Percentiles rank a stretch among this genome's conserved stretches.
Conservation (phyloP, 2,797 vertebrate species). For the Pelochelys cantorii region DNA sequence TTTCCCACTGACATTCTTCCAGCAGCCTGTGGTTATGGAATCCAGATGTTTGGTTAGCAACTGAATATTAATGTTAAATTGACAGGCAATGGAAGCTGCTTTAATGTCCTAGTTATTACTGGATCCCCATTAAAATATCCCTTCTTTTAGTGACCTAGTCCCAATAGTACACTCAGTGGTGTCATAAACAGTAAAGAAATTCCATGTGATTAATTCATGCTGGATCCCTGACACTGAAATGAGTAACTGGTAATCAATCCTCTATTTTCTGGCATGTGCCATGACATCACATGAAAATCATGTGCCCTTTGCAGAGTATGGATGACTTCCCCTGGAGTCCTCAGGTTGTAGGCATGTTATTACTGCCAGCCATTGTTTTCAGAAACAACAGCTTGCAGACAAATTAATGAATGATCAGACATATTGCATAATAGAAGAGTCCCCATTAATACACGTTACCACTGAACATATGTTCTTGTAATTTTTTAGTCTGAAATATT, state of each 20-base stretch:
- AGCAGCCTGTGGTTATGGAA: not conserved
- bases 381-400: conserved; percentile 25
- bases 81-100: not conserved
- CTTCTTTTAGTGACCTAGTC: conserved; percentile 17
- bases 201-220: conserved; percentile 31
- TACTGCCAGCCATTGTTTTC: conserved; percentile 36
- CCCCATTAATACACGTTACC: not conserved
- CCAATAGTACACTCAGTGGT: conserved; percentile 13
- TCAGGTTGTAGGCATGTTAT: not conserved
- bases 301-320: not conserved
- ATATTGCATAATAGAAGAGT: not conserved
- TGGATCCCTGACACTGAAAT: conserved; percentile 45
- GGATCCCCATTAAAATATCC: conserved; percentile 10
- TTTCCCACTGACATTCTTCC: not conserved
- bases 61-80: conserved; percentile 18
- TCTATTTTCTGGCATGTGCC: conserved; percentile 26
- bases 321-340: conserved; percentile 37
- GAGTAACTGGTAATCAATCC: conserved; percentile 23
- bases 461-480: not conserved
- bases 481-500: conserved; percentile 12
- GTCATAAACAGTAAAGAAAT: conserved; percentile 37
- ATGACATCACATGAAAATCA: conserved; percentile 52
- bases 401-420: conserved; percentile 3
- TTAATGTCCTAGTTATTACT: conserved; percentile 13
- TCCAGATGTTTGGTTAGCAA: conserved; percentile 50